Conservation (phyloP, 2,113 vertebrate species). For the Nycticorax nycticorax region DNA sequence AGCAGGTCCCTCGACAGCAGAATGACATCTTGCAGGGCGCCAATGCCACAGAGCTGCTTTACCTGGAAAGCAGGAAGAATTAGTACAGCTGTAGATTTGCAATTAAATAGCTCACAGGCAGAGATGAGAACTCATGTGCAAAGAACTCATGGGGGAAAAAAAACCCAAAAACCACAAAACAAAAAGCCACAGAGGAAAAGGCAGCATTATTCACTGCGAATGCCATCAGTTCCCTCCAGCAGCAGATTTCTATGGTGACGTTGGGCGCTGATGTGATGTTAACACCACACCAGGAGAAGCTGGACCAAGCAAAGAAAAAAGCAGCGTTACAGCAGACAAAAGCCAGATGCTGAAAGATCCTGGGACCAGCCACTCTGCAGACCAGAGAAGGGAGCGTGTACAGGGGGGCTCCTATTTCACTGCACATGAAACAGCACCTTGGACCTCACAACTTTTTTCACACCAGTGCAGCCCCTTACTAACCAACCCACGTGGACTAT, state of each 20-base stretch:
- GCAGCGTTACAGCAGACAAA: not conserved
- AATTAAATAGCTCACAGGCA: not conserved
- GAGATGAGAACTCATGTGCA: not conserved
- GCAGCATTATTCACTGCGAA: not conserved
- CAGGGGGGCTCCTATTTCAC: not conserved
- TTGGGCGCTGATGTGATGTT: not conserved
- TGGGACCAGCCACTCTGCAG: not conserved
- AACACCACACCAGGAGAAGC: not conserved
- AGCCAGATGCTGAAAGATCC: not conserved
- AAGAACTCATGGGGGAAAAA: not conserved
- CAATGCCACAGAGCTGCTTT: not conserved
- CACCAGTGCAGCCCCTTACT: not conserved
- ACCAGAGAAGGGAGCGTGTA: not conserved
- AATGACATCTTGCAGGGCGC: not conserved
- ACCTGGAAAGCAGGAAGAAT: constrained; percentile 66
- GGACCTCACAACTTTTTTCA: not conserved
- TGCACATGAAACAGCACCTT: not conserved
- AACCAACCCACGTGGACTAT: not conserved
- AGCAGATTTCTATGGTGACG: not conserved
- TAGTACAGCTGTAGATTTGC: not conserved
- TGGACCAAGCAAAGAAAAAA: not conserved
- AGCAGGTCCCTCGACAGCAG: constrained; percentile 48
- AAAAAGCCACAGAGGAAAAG: not conserved
- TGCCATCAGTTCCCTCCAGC: not conserved
- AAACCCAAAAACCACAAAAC: not conserved